Conservation (phyloP, 2,888 invertebrate genomes). For the Phyllotreta cruciferae region DNA sequence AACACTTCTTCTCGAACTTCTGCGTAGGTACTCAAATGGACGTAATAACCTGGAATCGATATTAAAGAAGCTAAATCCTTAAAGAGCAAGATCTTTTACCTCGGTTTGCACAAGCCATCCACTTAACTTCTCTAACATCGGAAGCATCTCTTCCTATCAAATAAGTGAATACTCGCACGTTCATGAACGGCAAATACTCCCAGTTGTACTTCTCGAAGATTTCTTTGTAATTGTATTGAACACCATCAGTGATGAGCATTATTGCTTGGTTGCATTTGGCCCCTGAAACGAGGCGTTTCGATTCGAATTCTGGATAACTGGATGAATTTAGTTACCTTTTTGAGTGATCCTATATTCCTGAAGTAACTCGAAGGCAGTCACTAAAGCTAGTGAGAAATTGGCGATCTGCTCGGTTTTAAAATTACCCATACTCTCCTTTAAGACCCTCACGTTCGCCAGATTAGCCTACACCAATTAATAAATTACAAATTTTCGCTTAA, state of each 20-base stretch:
- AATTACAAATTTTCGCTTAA: background rate
- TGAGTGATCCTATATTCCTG: slow-evolving; percentile 53
- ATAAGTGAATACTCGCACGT: slow-evolving; percentile 97
- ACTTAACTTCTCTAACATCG: slow-evolving; percentile 91
- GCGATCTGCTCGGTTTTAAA: slow-evolving; percentile 89
- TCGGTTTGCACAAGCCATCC: slow-evolving; percentile 98
- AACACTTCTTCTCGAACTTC: slow-evolving; percentile 96
- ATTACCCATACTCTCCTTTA: slow-evolving; percentile 79
- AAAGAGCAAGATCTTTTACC: slow-evolving; percentile 63
- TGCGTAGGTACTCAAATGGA: slow-evolving; percentile 94
- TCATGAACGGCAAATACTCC: slow-evolving; percentile 76
- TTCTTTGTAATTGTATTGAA: slow-evolving; percentile 92
- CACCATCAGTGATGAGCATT: slow-evolving; percentile 98
- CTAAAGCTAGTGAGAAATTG: slow-evolving; percentile 90
- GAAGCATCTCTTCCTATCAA: slow-evolving; percentile 84
- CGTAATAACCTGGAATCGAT: slow-evolving; percentile 79
- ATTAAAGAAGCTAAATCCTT: too few relatives aligned
- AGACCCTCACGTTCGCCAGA: slow-evolving; percentile 80
- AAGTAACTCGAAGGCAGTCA: slow-evolving; percentile 87
- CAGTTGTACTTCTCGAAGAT: slow-evolving; percentile 92
- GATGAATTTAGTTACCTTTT: slow-evolving; percentile 45
- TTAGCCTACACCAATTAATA: slow-evolving; percentile 70
- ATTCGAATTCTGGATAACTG: background rate
- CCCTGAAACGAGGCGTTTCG: slow-evolving; percentile 43
- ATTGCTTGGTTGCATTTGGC: slow-evolving; percentile 89